Evolutionary conservation across 2,797 vertebrate species (phyloP), one percentile per base, ranked within the genome.

Genomic region (Eulemur albifrons): DNA sequence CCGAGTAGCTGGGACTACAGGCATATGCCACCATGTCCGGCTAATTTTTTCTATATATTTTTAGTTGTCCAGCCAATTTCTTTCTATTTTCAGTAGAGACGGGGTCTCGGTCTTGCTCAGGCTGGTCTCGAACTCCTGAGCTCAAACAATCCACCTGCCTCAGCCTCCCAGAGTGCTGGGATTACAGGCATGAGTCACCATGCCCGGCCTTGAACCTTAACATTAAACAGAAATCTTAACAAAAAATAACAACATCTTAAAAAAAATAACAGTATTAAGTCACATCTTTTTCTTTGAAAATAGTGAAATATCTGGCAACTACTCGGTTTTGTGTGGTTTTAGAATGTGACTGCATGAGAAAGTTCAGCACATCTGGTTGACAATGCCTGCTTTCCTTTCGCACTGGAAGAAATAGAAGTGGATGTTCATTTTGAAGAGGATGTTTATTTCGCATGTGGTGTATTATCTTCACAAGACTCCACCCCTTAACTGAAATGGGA

Each of bases 341-440:
- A 80, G 89, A 82, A 88, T 32, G 67, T 87, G 80, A 92, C 61
- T 88, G 21, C 79, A 82, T n/a, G 70, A 89, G 59, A 86, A 75
- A 79, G 48, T 75, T 85, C 77, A 77, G 27, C 65, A 75, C 38
- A 88, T 93, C 63, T 95, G 69, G 52, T 11, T 52, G 17, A 50
- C 43, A 57, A 79, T 81, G 69, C 21, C 61, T 65, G 63, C 76
- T 84, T 95, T 77, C 93, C 81, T 90, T 85, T 65, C 72, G 8
- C 72, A 67, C 18, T 32, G 30, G 87, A 77, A 94, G 86, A 91
- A 88, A 89, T 50, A 79, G 48, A 87, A 67, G 52, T 25, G 14
- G 52, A 10, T 72, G 87, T 86, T 97, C 89, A 80, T 88, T 93
- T 94, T 82, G 52, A 97, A 96, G 65, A 89, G 73, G 82, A 94